A percentile compares a stretch with the other conserved stretches of the same genome.
phyloP scores from a whole-genome alignment of 2,888 invertebrate genomes.

The Tipula unca region DNA sequence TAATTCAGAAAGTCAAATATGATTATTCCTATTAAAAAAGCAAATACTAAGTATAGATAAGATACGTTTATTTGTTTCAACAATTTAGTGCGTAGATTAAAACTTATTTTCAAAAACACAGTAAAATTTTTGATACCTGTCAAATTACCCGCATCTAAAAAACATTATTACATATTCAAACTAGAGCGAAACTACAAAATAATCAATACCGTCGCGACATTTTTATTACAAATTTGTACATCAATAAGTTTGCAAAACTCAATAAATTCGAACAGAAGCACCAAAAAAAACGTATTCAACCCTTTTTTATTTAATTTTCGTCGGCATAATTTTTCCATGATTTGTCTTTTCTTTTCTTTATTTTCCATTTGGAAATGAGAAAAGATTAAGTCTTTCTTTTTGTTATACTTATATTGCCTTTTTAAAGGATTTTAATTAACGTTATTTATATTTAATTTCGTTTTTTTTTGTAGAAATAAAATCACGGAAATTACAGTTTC shows the following conservation, averaged over 20 bases:
- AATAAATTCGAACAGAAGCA: neutral
- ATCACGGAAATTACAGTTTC: neutral
- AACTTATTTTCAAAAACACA: too few relatives aligned
- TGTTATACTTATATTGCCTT: conserved; percentile 8
- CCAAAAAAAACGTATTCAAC: neutral
- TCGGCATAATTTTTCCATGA: neutral
- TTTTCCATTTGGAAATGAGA: neutral
- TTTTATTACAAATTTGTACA: neutral
- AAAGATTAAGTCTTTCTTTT: conserved; percentile 4
- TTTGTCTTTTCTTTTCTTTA: neutral
- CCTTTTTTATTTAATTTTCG: neutral
- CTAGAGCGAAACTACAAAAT: neutral
- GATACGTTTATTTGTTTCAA: too few relatives aligned
- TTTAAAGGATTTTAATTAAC: neutral
- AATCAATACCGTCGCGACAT: neutral
- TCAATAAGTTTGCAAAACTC: neutral
- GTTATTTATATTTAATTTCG: neutral
- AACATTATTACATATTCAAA: neutral
- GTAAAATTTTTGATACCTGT: too few relatives aligned
- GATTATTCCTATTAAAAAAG: too few relatives aligned
- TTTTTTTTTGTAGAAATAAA: neutral
- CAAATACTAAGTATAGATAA: too few relatives aligned
- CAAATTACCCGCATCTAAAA: too few relatives aligned
- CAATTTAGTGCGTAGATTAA: too few relatives aligned
- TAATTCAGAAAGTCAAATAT: too few relatives aligned